Percentiles rank a stretch among this genome's conserved stretches.
Evolutionary conservation across 2,888 invertebrate species (phyloP).

Genomic region (Ectemnius lituratus): DNA sequence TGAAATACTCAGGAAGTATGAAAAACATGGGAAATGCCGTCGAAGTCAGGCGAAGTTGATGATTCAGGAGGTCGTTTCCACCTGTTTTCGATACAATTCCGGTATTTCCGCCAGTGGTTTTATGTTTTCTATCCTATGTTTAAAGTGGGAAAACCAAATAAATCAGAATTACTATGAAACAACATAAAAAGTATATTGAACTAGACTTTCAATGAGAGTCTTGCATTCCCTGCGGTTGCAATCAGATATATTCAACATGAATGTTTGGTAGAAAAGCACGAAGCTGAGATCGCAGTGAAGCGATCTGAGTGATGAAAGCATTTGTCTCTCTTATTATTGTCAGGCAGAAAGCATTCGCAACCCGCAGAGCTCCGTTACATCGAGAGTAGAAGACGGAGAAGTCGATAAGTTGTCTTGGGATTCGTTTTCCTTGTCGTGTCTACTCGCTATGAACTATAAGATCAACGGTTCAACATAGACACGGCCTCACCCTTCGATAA

Average conservation of each 20-base stretch:
- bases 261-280: slow-evolving; percentile 15
- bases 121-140: too few species aligned
- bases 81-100: too few species aligned
- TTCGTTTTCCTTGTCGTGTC: slow-evolving; percentile 22
- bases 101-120: too few species aligned
- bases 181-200: too few species aligned
- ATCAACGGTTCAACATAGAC: slow-evolving; percentile 28
- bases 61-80: too few species aligned
- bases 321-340: slow-evolving; percentile 46
- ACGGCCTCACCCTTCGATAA: slow-evolving; percentile 42
- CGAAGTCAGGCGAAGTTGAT: too few species aligned
- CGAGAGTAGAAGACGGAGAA: not conserved
- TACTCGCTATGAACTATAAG: slow-evolving; percentile 37
- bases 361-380: slow-evolving; percentile 36
- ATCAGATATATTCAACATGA: not conserved
- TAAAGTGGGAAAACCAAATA: too few species aligned
- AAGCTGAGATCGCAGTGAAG: slow-evolving; percentile 2
- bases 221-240: too few species aligned
- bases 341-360: slow-evolving; percentile 36
- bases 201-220: too few species aligned
- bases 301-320: slow-evolving; percentile 34
- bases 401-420: slow-evolving; percentile 6
- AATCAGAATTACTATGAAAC: too few species aligned
- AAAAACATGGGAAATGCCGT: too few species aligned
- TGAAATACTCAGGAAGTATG: too few species aligned